Base-by-base conservation (phyloP, 2,797 vertebrate genomes). In the Acanthurus lineatus region DNA sequence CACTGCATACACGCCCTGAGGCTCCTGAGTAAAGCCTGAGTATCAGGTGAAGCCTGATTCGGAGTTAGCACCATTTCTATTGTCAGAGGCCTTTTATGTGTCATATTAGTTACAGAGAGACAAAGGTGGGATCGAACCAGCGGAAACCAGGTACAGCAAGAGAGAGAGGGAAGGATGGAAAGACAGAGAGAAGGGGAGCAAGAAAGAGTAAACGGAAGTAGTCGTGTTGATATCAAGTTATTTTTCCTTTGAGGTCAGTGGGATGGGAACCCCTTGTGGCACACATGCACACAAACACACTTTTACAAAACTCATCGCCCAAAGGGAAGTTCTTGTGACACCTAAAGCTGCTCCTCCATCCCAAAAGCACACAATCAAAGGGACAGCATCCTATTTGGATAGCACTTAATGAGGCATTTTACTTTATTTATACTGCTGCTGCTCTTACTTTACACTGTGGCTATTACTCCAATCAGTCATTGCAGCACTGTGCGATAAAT, bases 81-180 rank as follows among this genome's bases (percentile, higher is more conserved):
- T 94, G 91, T 93, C 74, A 56, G 12, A 38, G 11, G 69, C 68
- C 90, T 94, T 94, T 95, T 92, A 93, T 94, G 87, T 94, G 87
- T 91, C 87, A 92, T 94, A 94, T 94, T 90, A 88, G 90, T 94
- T 94, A 93, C 93, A 92, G 64, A 16, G 74, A 85, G 88, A 95
- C 92, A 94, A 94, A 93, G 74, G 85, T 9, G 9, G 73, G 90
- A 90, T 86, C 85, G 74, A 86, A 89, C 86, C 91, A 86, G 90
- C 78, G 86, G 93, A 94, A 92, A 86, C 86, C 75, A 83, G 76
- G 82, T 56, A 84, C 64, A 76, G 74, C 64, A 20, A 48, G 38
- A 78, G 52, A 69, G 73, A 83, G 73, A 74, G 28, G 25, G 72
- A 47, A 20, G 59, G 20, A 60, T 47, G 44, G 60, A 67, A 28